These are phyloP conservation scores for Gallinago jamesoni DNA, from an alignment of 2,113 vertebrate species.

Conservation along the genomic window DNA sequence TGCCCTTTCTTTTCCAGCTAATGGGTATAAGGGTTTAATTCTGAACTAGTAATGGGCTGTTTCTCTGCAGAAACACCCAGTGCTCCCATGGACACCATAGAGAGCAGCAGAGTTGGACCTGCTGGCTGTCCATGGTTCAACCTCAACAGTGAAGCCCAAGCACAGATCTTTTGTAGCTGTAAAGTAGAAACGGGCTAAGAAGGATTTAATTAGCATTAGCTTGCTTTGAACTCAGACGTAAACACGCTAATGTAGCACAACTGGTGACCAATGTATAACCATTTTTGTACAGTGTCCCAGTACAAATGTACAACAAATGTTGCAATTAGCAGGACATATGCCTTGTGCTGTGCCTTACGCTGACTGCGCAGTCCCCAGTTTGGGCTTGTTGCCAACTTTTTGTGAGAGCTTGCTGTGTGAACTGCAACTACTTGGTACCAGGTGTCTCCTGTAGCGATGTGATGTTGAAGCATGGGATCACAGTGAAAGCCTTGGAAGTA, in stretches of 20 bases:
- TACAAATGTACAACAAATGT: too few relatives aligned
- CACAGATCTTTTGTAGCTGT: neutral
- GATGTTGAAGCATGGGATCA: neutral
- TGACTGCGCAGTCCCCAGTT: neutral
- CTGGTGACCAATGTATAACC: neutral
- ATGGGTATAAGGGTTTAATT: neutral
- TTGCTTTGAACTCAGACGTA: neutral
- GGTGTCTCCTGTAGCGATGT: neutral
- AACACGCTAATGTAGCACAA: neutral
- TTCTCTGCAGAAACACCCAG: neutral
- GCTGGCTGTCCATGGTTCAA: neutral
- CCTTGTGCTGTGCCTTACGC: neutral
- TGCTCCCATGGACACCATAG: neutral
- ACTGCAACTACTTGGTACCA: neutral
- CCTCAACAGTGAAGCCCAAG: neutral
- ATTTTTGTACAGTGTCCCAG: neutral
- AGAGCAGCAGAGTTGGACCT: neutral
- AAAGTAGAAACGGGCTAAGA: neutral
- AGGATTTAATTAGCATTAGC: neutral
- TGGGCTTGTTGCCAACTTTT: neutral
- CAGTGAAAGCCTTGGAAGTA: neutral
- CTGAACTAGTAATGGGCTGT: neutral
- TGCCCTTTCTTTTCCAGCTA: neutral
- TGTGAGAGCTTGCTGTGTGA: neutral
- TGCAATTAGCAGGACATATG: neutral